Percentiles rank a stretch among this genome's conserved stretches.
Conservation (phyloP, 2,797 vertebrate genomes). For the Clarias fuscus region DNA sequence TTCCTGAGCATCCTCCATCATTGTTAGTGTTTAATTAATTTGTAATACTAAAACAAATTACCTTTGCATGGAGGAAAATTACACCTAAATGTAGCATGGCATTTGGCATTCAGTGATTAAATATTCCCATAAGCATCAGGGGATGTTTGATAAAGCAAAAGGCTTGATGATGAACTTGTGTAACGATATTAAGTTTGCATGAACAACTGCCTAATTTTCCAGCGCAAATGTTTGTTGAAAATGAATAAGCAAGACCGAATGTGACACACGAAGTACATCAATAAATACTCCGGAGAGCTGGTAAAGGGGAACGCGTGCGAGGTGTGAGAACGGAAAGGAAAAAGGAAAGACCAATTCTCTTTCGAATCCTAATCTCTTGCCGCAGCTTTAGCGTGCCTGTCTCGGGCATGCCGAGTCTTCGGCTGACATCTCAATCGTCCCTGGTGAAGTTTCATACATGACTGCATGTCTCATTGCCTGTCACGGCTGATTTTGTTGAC, state of each 20-base stretch:
- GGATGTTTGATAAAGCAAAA: constrained; percentile 74
- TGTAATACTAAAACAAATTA: constrained; percentile 87
- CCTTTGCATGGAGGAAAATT: constrained; percentile 82
- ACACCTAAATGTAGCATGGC: constrained; percentile 81
- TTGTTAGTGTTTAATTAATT: constrained; percentile 85
- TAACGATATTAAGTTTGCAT: constrained; percentile 78
- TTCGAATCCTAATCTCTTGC: constrained; percentile 38
- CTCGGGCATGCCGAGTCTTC: constrained; percentile 24
- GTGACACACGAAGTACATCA: constrained; percentile 44
- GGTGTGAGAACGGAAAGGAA: neutral
- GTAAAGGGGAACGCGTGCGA: neutral
- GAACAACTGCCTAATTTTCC: constrained; percentile 73
- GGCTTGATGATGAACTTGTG: constrained; percentile 73
- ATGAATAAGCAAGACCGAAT: constrained; percentile 37
- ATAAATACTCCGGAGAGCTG: constrained; percentile 49
- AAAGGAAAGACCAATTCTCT: constrained; percentile 1
- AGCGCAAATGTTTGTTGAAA: constrained; percentile 53
- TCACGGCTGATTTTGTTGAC: constrained; percentile 39
- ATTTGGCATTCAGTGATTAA: constrained; percentile 82
- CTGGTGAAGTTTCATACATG: constrained; percentile 45
- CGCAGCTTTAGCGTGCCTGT: constrained; percentile 28
- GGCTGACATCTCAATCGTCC: constrained; percentile 48
- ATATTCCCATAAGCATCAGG: constrained; percentile 76
- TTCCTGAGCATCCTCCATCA: constrained; percentile 80
- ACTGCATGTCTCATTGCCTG: constrained; percentile 45